phyloP scores from a whole-genome alignment of 2,113 vertebrate species.

The Chauna torquata region DNA sequence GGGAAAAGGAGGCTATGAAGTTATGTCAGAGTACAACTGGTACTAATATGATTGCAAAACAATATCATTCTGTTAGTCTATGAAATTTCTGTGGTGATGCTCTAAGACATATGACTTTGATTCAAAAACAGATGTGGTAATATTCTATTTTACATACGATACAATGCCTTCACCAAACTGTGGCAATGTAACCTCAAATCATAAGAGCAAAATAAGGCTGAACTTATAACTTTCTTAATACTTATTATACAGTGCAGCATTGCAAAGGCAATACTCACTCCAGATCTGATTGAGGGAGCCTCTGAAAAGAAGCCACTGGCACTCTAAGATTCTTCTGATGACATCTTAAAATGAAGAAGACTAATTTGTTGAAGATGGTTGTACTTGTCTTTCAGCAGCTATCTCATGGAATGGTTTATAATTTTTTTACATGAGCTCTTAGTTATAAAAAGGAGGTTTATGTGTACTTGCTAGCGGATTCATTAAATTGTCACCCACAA shows the following conservation, averaged over 20 bases:
- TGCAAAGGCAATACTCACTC: not conserved
- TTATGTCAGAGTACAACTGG: conserved; percentile 68
- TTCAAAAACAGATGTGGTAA: conserved; percentile 17
- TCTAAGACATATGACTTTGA: conserved; percentile 23
- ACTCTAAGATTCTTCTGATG: not conserved
- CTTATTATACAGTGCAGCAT: not conserved
- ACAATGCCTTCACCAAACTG: not conserved
- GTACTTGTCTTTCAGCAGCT: not conserved
- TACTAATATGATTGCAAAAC: conserved; percentile 44
- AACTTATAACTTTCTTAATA: not conserved
- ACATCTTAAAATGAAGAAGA: not conserved
- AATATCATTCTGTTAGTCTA: conserved; percentile 7
- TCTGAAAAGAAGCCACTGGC: not conserved
- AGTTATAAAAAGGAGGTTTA: not conserved
- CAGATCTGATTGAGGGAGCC: not conserved
- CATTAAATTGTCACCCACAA: not conserved
- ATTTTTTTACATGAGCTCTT: not conserved
- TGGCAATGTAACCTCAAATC: not conserved
- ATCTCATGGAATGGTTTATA: not conserved
- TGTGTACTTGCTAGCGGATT: not conserved
- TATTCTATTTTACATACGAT: not conserved
- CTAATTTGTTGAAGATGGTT: not conserved
- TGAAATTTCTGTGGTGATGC: conserved; percentile 15
- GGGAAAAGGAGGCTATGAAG: conserved; percentile 53
- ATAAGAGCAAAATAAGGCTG: conserved; percentile 15